Base-by-base conservation (phyloP, 64 coral and sea anemone species). In the Porites australiensis region DNA sequence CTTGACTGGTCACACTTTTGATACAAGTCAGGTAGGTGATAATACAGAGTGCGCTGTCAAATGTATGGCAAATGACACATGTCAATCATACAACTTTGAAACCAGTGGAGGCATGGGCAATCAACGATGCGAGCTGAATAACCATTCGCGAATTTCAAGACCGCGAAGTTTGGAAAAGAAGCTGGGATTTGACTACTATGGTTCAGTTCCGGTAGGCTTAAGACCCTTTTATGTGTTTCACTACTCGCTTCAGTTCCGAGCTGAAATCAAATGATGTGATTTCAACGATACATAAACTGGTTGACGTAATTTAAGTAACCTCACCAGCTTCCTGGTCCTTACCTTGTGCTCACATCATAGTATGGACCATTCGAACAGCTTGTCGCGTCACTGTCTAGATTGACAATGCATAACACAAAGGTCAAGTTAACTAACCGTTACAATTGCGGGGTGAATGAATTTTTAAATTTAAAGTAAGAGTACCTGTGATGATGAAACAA, bases 11-110 rank as follows among this genome's bases (percentile, higher is more conserved):
- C 72, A 74, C 44, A 46, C 1, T 13, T 74, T 74, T 18, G 2
- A 48, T 3, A 46, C 43, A 48, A 5, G 44, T 49, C 8, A 74
- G 9, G 72, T 74, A 47, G 44, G 7, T 7, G 72, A 74, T 13
- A 13, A 48, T 6, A 46, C 44, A 5, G 72, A 74, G 45, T 74
- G 72, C 48, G 72, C 72, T 47, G 15, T 23, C 13, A 74, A 23
- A 49, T 74, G 72, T 44, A 74, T 74, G 72, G 14, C 44, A 74
- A 74, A 74, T 74, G 72, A 15, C 44, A 74, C 72, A 37, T 74
- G 72, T 23, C 72, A 74, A 48, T 74, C 72, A 50, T 74, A 74
- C 37, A 74, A 74, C 6, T 15, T 74, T 74, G 37, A 74, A 23
- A 49, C 45, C 72, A 50, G 45, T 0, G 45, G 72, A 13, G 48